Evolutionary conservation across 2,888 invertebrate genomes (phyloP).

Genomic region (Pollenia labialis): DNA sequence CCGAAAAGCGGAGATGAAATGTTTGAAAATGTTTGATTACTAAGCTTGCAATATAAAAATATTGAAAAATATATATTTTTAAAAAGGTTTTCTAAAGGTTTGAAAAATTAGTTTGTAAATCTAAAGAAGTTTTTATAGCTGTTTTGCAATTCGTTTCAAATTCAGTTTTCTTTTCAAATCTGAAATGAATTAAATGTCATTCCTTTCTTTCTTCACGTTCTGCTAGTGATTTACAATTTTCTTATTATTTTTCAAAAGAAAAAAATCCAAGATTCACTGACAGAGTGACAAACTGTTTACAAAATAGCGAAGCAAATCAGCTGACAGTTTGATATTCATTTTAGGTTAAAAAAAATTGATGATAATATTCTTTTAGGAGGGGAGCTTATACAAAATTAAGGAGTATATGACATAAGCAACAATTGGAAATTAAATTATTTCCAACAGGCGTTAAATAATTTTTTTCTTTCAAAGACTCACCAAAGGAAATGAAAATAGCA

Average conservation of each 20-base stretch:
- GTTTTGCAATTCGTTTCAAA: not conserved
- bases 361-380: not conserved
- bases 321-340: constrained; percentile 63
- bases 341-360: not conserved
- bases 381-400: not conserved
- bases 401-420: not conserved
- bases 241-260: not conserved
- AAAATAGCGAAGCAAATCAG: constrained; percentile 55
- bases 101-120: too few relatives aligned
- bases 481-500: not conserved
- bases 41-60: too few relatives aligned
- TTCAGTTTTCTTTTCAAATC: not conserved
- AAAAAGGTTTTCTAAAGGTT: too few relatives aligned
- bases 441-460: not conserved
- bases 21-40: too few relatives aligned
- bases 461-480: not conserved
- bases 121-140: not conserved
- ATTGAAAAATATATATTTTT: too few relatives aligned
- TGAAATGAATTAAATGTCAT: not conserved
- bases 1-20: too few relatives aligned
- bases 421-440: not conserved
- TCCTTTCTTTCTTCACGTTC: not conserved
- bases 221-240: constrained; percentile 15
- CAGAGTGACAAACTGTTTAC: constrained; percentile 67
- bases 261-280: constrained; percentile 32